Evolutionary conservation across 2,113 vertebrate genomes (phyloP).

Genomic region (Percina caprodes): DNA sequence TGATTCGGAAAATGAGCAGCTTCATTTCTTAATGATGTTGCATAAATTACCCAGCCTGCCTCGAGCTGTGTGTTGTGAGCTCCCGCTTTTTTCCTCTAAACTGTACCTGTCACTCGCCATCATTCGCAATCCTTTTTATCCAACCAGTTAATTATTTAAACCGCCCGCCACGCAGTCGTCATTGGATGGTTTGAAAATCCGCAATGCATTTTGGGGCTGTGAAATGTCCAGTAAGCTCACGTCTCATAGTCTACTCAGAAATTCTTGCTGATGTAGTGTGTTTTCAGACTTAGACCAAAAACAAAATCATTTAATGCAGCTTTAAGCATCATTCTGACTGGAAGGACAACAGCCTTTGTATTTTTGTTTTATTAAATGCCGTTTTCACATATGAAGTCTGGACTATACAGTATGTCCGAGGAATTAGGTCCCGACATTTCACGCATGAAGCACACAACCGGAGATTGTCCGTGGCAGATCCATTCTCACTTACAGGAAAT

Average conservation of each 20-base stretch:
- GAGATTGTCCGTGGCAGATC: too few relatives aligned
- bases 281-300: background rate
- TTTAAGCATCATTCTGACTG: background rate
- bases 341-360: background rate
- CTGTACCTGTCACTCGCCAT: background rate
- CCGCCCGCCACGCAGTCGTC: background rate
- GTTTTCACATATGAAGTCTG: too few relatives aligned
- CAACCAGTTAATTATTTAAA: background rate
- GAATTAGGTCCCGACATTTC: too few relatives aligned
- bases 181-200: background rate
- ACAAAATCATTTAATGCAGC: background rate
- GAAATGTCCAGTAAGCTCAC: background rate
- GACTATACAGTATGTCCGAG: too few relatives aligned
- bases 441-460: too few relatives aligned
- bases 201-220: background rate
- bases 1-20: constrained; percentile 16
- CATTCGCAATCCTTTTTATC: background rate
- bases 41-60: too few relatives aligned
- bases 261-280: background rate
- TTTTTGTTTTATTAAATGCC: background rate
- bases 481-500: too few relatives aligned
- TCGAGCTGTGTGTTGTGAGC: background rate
- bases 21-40: background rate
- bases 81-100: too few relatives aligned
- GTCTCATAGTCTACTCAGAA: background rate